Conservation (phyloP, 2,113 vertebrate genomes). For the Cheilinus undulatus region DNA sequence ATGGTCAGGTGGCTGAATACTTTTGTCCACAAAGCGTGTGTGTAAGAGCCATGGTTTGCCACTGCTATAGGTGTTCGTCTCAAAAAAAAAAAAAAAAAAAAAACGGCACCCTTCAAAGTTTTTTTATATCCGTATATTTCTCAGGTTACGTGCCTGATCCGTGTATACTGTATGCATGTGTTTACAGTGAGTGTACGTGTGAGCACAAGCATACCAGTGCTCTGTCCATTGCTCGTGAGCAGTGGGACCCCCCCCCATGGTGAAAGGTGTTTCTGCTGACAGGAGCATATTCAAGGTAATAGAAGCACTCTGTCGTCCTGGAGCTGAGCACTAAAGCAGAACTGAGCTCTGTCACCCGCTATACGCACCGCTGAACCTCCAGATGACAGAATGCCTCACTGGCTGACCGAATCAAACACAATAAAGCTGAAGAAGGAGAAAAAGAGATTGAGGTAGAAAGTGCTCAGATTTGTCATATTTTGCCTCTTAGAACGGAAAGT, state of each 20-base stretch:
- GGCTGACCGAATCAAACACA: slow-evolving; percentile 75
- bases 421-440: slow-evolving; percentile 58
- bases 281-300: slow-evolving; percentile 82
- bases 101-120: too few relatives aligned
- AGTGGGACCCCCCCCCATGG: slow-evolving; percentile 47
- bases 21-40: too few relatives aligned
- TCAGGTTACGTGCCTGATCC: background rate
- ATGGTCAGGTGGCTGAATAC: too few relatives aligned
- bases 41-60: too few relatives aligned
- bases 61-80: too few relatives aligned
- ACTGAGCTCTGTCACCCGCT: slow-evolving; percentile 78
- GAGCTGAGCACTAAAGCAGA: slow-evolving; percentile 76
- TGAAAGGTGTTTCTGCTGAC: slow-evolving; percentile 78
- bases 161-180: background rate
- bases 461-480: slow-evolving; percentile 64
- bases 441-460: slow-evolving; percentile 68
- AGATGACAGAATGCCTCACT: slow-evolving; percentile 79
- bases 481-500: slow-evolving; percentile 47
- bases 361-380: slow-evolving; percentile 70
- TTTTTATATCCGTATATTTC: background rate
- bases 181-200: background rate
- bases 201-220: background rate
- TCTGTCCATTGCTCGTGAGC: slow-evolving; percentile 49
- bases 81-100: too few relatives aligned
- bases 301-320: slow-evolving; percentile 72